Conservation (phyloP, 2,888 invertebrate species). For the Drosophila lacicola region DNA sequence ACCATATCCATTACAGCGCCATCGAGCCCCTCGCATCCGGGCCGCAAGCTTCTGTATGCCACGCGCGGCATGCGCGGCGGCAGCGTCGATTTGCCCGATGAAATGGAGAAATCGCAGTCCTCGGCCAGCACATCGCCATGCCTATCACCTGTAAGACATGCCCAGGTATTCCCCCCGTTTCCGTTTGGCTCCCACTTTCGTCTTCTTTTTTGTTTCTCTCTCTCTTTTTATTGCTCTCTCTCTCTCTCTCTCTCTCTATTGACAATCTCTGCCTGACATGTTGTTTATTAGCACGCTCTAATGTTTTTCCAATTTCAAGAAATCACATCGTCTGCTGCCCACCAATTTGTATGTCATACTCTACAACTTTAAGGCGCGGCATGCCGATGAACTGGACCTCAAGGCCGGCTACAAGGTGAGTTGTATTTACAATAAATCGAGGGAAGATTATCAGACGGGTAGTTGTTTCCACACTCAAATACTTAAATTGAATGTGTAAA, state of each 20-base stretch:
- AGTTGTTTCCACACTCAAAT: too few relatives aligned
- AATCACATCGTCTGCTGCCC: slow-evolving; percentile 93
- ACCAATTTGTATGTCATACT: slow-evolving; percentile 97
- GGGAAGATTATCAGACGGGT: too few relatives aligned
- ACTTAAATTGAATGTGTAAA: too few relatives aligned
- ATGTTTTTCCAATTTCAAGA: slow-evolving; percentile 85
- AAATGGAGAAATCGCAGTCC: slow-evolving; percentile 95
- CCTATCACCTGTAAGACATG: slow-evolving; percentile 92
- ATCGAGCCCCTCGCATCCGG: slow-evolving; percentile 95
- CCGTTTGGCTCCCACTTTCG: slow-evolving; percentile 48
- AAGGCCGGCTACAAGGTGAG: slow-evolving; percentile 92
- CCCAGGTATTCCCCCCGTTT: slow-evolving; percentile 82
- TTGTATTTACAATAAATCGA: neutral
- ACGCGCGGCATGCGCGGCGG: slow-evolving; percentile 93
- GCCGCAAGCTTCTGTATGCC: slow-evolving; percentile 91
- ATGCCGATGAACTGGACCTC: slow-evolving; percentile 96
- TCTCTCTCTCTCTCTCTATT: neutral
- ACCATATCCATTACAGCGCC: slow-evolving; percentile 88
- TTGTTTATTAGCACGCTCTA: slow-evolving; percentile 32
- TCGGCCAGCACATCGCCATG: slow-evolving; percentile 97
- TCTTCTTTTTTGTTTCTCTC: neutral
- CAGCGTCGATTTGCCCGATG: slow-evolving; percentile 96
- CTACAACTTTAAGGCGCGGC: slow-evolving; percentile 97
- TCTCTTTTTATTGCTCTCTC: neutral
- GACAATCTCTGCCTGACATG: slow-evolving; percentile 11